Evolutionary conservation across 1,140 invertebrate species (phyloP).

Genomic region (Danaus plexippus): DNA sequence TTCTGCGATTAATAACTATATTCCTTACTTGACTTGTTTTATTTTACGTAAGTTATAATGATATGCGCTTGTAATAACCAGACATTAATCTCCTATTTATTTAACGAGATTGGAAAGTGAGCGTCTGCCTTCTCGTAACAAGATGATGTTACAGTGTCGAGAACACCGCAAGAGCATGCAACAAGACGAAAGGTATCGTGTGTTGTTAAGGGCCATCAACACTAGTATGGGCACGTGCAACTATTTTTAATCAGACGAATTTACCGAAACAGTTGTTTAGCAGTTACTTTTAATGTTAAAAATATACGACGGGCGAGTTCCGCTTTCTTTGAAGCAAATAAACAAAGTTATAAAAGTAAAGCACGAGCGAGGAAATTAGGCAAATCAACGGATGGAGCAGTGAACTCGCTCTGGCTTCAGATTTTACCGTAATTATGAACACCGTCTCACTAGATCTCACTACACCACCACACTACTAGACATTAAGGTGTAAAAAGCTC

Average conservation of each 20-base stretch:
- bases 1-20: too few species aligned
- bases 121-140: constrained; percentile 4
- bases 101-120: constrained; percentile 6
- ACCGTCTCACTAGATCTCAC: not conserved
- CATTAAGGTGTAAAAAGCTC: too few species aligned
- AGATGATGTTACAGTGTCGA: not conserved
- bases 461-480: too few species aligned
- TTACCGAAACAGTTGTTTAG: constrained; percentile 31
- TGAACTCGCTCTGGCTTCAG: constrained; percentile 20
- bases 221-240: constrained; percentile 35
- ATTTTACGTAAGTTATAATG: too few species aligned
- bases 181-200: constrained; percentile 33
- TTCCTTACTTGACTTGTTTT: too few species aligned
- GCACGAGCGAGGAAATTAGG: constrained; percentile 12
- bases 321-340: constrained; percentile 21
- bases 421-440: constrained; percentile 19
- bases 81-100: not conserved
- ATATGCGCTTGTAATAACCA: too few species aligned
- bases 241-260: constrained; percentile 38
- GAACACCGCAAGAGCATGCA: constrained; percentile 10
- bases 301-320: constrained; percentile 25
- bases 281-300: constrained; percentile 30
- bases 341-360: constrained; percentile 17
- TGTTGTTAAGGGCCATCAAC: constrained; percentile 28
- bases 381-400: constrained; percentile 12